Evolutionary conservation across 1,140 invertebrate genomes (phyloP), one percentile per base, ranked within the genome.

Genomic region (Neelides sp.): DNA sequence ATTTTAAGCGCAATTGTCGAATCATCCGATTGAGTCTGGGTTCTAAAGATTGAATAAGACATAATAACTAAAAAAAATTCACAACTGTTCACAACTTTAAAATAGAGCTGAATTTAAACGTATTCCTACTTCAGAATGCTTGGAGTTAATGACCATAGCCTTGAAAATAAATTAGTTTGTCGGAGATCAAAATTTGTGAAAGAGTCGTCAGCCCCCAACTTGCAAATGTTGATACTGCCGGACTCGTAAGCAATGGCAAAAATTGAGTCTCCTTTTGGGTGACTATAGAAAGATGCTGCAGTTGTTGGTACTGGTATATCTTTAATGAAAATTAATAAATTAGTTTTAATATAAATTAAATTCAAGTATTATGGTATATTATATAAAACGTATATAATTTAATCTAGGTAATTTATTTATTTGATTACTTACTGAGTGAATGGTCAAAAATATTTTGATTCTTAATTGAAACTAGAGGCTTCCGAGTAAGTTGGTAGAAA

Each of bases 221-320:
- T 53, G 19, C 24, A 37, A 19, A 61, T 48, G 17, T 46, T 52
- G 7, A 52, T 45, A 28, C 32, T 43, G 4, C 58, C 58, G 1
- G 52, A 44, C 15, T 61, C 58, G 36, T 52, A 61, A 3, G 58
- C 45, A 15, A 57, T 34, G 7, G 58, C 54, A 48, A 61, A 61
- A 13, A 61, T 28, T 23, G 26, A 52, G 15, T 56, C 58, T 19
- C 40, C 43, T 20, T 26, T 49, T 3, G 40, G 35, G 36, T 41
- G 48, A 27, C 57, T 20, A 22, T 41, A 44, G 27, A 23, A 36
- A 3, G 51, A 54, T 1, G 54, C 34, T 3, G 55, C 58, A 46
- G 50, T 49, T 1, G 41, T 45, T 15, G 58, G 58, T 19, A 57
- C 52, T n/a, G 58, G 52, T 28, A 61, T 32, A 39, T 57, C 54